Percentiles rank a stretch among this genome's conserved stretches.
Conservation (phyloP, 1,140 invertebrate species). For the Mamestra configurata region DNA sequence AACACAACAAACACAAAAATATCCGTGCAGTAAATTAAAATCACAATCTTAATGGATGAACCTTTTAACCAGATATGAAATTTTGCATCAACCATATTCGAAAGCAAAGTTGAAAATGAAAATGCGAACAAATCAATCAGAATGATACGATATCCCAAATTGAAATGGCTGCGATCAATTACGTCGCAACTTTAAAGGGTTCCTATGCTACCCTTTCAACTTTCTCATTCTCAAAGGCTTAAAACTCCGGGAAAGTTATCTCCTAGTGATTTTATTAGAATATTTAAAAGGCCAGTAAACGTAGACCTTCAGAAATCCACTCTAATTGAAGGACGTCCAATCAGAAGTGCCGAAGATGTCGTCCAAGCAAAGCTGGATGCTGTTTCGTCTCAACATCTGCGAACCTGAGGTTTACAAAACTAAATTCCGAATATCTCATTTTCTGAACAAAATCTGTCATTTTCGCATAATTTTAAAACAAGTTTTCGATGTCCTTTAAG, state of each 20-base stretch:
- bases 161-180: slow-evolving; percentile 52
- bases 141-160: slow-evolving; percentile 50
- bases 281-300: slow-evolving; percentile 42
- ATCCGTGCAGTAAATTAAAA: background rate
- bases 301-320: background rate
- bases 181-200: slow-evolving; percentile 47
- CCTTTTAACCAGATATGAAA: slow-evolving; percentile 28
- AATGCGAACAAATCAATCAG: slow-evolving; percentile 51
- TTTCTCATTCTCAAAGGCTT: slow-evolving; percentile 52
- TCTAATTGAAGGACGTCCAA: background rate
- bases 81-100: slow-evolving; percentile 15
- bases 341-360: slow-evolving; percentile 22
- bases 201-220: slow-evolving; percentile 49
- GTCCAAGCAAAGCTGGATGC: slow-evolving; percentile 10
- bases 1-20: no score
- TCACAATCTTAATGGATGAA: background rate
- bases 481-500: background rate
- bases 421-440: slow-evolving; percentile 43
- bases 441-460: slow-evolving; percentile 34
- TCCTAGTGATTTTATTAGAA: slow-evolving; percentile 50
- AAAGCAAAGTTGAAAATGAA: slow-evolving; percentile 28
- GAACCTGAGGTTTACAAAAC: slow-evolving; percentile 42
- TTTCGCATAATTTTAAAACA: slow-evolving; percentile 35
- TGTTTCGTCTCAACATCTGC: slow-evolving; percentile 10
- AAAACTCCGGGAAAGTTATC: slow-evolving; percentile 45